Percentiles rank a stretch among this genome's conserved stretches.
These are phyloP conservation scores for Halcyon senegalensis DNA, from an alignment of 2,113 vertebrate genomes.

Conservation along the genomic window DNA sequence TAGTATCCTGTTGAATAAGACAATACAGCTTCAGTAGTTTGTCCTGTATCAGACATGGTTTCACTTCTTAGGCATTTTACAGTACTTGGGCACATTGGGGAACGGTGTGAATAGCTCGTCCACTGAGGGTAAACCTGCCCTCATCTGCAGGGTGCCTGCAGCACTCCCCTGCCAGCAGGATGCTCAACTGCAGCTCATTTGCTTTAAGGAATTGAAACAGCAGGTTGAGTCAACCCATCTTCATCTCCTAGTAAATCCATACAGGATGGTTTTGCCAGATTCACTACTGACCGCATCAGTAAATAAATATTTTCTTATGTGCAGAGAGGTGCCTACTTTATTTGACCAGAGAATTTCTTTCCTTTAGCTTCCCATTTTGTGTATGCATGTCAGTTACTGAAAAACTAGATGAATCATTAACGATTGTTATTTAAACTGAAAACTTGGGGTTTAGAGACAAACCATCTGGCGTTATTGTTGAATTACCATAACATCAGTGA, in stretches of 20 bases:
- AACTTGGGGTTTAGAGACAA: background rate
- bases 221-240: background rate
- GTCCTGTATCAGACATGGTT: background rate
- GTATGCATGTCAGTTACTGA: background rate
- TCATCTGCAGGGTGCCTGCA: background rate
- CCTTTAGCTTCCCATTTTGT: background rate
- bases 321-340: background rate
- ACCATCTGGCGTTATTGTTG: background rate
- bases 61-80: background rate
- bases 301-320: background rate
- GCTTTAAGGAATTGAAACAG: background rate
- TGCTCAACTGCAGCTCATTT: background rate
- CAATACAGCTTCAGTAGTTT: background rate
- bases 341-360: background rate
- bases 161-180: background rate
- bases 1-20: slow-evolving; percentile 7
- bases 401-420: background rate
- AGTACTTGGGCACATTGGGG: background rate
- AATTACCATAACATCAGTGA: background rate
- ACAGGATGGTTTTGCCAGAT: background rate
- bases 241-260: background rate
- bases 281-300: background rate
- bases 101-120: background rate
- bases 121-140: background rate
- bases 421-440: background rate